A percentile compares a stretch with the other conserved stretches of the same genome.
These are phyloP conservation scores for Neomicropteryx cornuta DNA, from an alignment of 1,140 invertebrate species.

Conservation along the genomic window DNA sequence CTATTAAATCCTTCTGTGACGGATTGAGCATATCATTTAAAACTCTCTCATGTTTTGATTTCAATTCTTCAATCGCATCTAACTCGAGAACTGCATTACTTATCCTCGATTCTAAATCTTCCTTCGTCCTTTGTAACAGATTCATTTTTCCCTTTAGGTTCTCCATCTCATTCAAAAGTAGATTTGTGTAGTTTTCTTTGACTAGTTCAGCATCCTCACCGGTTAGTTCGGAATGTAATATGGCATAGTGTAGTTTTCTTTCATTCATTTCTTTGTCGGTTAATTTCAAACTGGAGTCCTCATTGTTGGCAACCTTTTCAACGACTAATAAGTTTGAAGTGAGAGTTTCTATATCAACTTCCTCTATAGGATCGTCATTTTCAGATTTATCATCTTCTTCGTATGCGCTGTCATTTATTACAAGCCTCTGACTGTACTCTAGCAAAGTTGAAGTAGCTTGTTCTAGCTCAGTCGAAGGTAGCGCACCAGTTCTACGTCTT, in stretches of 20 bases:
- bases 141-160: too few species aligned
- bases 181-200: too few species aligned
- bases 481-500: constrained; percentile 27
- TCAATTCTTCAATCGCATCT: too few species aligned
- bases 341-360: neutral
- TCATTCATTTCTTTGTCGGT: constrained; percentile 11
- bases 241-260: constrained; percentile 31
- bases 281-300: constrained; percentile 17
- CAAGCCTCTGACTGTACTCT: constrained; percentile 32
- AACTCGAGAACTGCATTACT: too few species aligned
- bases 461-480: constrained; percentile 28
- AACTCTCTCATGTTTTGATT: too few species aligned
- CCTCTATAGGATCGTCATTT: constrained; percentile 18
- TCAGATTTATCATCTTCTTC: constrained; percentile 25
- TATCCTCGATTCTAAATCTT: too few species aligned
- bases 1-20: too few species aligned
- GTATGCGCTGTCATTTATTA: constrained; percentile 28
- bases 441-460: constrained; percentile 34
- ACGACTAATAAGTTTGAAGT: neutral
- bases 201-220: constrained; percentile 30
- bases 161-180: too few species aligned
- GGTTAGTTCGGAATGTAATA: constrained; percentile 32
- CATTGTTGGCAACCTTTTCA: neutral
- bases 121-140: too few species aligned
- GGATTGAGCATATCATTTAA: too few species aligned